Conservation (phyloP, 92 coral and sea anemone species). For the Porites cylindrica region DNA sequence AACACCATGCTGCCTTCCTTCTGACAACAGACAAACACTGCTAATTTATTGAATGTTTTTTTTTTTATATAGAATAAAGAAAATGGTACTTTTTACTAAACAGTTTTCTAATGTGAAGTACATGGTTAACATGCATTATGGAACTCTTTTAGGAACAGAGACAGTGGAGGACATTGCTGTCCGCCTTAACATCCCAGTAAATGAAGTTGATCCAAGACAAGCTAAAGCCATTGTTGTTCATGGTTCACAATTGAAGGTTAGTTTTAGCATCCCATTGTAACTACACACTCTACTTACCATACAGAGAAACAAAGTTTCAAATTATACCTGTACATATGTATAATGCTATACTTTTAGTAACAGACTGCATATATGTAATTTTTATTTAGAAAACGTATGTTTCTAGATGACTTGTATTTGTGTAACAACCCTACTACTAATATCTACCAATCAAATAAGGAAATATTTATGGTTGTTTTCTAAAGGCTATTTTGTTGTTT, state of each 20-base stretch:
- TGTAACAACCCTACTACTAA: no score
- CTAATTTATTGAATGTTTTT: not conserved
- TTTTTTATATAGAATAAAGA: not conserved
- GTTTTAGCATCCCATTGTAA: not conserved
- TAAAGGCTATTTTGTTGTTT: no score
- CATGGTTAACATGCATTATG: not conserved
- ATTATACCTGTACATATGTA: no score
- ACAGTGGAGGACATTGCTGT: slow-evolving; percentile 97
- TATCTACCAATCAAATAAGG: no score
- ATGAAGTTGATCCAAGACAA: slow-evolving; percentile 74
- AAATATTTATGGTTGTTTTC: no score
- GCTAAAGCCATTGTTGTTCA: slow-evolving; percentile 92
- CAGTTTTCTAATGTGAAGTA: no score
- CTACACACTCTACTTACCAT: no score
- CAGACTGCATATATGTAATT: no score
- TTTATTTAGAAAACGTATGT: no score
- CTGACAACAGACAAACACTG: slow-evolving; percentile 20
- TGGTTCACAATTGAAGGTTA: slow-evolving; percentile 94
- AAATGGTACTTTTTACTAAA: not conserved
- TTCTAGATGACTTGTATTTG: no score
- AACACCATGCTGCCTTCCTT: slow-evolving; percentile 52
- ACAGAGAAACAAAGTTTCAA: no score
- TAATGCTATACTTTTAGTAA: no score
- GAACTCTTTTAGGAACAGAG: slow-evolving; percentile 80
- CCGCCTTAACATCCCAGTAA: slow-evolving; percentile 77